These are phyloP conservation scores for Callospermophilus lateralis DNA, from an alignment of 2,113 vertebrate species.

Conservation along the genomic window DNA sequence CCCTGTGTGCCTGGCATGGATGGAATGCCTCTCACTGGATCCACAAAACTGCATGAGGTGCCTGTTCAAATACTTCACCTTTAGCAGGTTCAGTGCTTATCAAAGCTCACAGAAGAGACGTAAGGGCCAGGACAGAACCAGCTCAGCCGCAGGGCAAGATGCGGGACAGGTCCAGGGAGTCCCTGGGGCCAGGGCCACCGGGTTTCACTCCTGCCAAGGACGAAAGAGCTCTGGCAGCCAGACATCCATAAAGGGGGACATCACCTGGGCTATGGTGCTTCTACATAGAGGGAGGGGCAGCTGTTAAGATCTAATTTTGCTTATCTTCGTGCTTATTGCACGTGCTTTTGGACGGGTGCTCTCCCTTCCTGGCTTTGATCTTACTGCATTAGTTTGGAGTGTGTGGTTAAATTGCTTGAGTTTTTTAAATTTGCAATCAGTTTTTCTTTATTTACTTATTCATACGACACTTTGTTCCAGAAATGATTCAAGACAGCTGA, in stretches of 20 bases:
- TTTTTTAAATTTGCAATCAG: constrained; percentile 38
- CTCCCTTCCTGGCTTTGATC: constrained; percentile 23
- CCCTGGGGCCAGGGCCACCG: not conserved
- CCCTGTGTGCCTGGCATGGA: not conserved
- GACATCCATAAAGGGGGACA: not conserved
- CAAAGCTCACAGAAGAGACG: not conserved
- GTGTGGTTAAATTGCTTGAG: constrained; percentile 6
- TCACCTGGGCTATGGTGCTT: not conserved
- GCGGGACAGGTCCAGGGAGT: not conserved
- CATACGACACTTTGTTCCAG: constrained; percentile 56
- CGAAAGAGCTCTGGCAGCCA: not conserved
- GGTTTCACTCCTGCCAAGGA: not conserved
- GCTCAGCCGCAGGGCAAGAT: not conserved
- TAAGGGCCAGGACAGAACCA: not conserved
- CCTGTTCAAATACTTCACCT: constrained; percentile 12
- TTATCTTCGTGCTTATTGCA: not conserved
- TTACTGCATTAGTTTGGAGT: constrained; percentile 28
- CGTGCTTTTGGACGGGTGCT: not conserved
- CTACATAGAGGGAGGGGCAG: not conserved
- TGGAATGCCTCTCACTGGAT: not conserved
- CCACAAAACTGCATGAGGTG: not conserved
- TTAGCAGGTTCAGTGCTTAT: not conserved
- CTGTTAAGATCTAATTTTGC: not conserved
- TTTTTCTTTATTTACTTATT: constrained; percentile 66
- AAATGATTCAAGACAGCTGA: constrained; percentile 63